Conservation (phyloP, 2,113 vertebrate species). For the Coracopsis vasa region DNA sequence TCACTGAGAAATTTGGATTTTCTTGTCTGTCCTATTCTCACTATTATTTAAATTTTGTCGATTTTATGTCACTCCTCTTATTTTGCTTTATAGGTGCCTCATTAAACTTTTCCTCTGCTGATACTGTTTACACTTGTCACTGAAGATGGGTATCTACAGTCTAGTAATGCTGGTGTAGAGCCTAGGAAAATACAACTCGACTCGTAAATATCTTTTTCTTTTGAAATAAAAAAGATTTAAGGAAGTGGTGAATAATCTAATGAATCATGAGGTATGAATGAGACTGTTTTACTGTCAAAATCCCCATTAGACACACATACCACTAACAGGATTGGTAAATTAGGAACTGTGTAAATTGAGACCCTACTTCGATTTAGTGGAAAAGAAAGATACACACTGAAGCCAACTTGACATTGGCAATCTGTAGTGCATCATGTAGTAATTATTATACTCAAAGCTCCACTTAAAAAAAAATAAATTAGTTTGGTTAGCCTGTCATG, state of each 20-base stretch:
- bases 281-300: constrained; percentile 48
- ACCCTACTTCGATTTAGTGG: not conserved
- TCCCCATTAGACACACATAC: constrained; percentile 22
- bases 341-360: constrained; percentile 27
- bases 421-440: not conserved
- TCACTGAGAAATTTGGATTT: not conserved
- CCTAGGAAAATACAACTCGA: constrained; percentile 39
- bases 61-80: rapidly evolving
- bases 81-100: not conserved
- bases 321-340: constrained; percentile 3
- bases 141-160: not conserved
- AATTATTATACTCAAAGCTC: not conserved
- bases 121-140: not conserved
- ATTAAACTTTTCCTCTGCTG: not conserved
- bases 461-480: not conserved
- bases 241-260: constrained; percentile 44
- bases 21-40: not conserved
- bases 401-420: constrained; percentile 24
- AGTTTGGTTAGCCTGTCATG: not conserved
- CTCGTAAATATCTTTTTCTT: not conserved
- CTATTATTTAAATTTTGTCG: not conserved
- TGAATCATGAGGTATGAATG: constrained; percentile 53
- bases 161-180: constrained; percentile 27
- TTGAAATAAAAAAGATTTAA: not conserved
- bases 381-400: not conserved